Evolutionary conservation across 2,797 vertebrate species (phyloP), one percentile per base, ranked within the genome.

Genomic region (Eremophila alpestris): DNA sequence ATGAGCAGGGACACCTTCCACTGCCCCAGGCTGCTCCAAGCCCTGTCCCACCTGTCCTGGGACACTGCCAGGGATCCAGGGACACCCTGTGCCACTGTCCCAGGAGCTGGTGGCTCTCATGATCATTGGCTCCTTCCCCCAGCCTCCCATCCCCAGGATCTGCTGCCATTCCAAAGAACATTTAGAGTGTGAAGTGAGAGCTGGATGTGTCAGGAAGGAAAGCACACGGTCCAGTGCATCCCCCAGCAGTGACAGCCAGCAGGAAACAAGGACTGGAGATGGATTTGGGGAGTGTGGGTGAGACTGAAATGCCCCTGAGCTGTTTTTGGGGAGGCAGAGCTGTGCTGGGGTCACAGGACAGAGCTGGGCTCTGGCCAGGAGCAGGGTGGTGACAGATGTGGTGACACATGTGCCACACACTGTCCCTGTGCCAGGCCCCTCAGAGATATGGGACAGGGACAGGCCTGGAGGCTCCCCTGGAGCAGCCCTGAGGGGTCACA

Each of bases 171-270:
- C 13, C 40, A 49, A 4, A 65, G 32, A 77, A 52, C 13, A 6
- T 6, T 14, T 27, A 0, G 26, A 49, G 34, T 3, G 14, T 3
- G 30, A 38, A 64, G 70, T 2, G 8, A 12, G 49, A 36, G 51
- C 2, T 20, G n/a, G 7, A 22, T 0, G 2, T 27, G 36, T 22
- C 1, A 1, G 32, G 49, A 41, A 76, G 51, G 46, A 70, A 48
- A 58, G 13, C 59, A 45, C 1, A 0, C 0, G 38, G 32, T 18
- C 15, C 34, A 2, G 2, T 1, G 4, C 2, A 34, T 2, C 22
- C 56, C 11, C 7, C 18, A 14, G 8, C 23, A 60, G 55, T 0
- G 2, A 48, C 45, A 92, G 56, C 5, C 69, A 51, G 48, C 38
- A 86, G 49, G 3, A 36, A 63, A 46, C 29, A 51, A 6, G 21